phyloP scores from a whole-genome alignment of 1,140 invertebrate genomes.

The Oedothorax gibbosus region DNA sequence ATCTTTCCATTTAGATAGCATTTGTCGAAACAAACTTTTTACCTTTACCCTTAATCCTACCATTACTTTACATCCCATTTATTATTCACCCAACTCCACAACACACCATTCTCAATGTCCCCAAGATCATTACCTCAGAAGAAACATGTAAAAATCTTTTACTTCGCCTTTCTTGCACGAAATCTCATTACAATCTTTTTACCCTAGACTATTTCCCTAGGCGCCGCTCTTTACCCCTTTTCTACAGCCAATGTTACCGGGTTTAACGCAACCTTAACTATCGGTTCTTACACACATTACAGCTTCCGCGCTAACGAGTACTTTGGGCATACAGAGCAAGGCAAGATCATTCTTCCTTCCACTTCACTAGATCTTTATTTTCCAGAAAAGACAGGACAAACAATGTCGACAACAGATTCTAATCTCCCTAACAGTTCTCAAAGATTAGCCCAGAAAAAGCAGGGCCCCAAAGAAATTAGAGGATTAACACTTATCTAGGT shows the following conservation, averaged over 20 bases:
- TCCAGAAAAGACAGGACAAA: not conserved
- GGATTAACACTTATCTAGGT: conserved; percentile 51
- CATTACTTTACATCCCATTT: no score
- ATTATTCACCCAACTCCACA: not conserved
- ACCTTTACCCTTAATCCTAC: no score
- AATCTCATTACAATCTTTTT: conserved; percentile 46
- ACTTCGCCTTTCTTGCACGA: conserved; percentile 16
- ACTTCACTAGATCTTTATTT: not conserved
- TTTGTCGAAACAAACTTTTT: no score
- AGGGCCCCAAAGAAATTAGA: conserved; percentile 42
- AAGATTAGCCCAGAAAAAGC: conserved; percentile 35
- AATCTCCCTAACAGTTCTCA: conserved; percentile 29
- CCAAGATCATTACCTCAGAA: conserved; percentile 25
- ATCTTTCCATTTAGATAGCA: no score
- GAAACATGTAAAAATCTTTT: conserved; percentile 38
- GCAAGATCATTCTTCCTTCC: conserved; percentile 22
- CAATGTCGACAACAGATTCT: conserved; percentile 23
- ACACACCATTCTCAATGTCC: conserved; percentile 11
- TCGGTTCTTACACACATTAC: conserved; percentile 51
- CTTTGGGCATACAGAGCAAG: conserved; percentile 21
- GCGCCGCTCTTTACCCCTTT: not conserved
- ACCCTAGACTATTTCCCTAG: not conserved
- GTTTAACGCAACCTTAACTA: conserved; percentile 49
- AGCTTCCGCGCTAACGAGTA: conserved; percentile 35
- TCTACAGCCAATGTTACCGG: not conserved